Conservation (phyloP, 2,888 invertebrate species). For the Synergus japonicus region DNA sequence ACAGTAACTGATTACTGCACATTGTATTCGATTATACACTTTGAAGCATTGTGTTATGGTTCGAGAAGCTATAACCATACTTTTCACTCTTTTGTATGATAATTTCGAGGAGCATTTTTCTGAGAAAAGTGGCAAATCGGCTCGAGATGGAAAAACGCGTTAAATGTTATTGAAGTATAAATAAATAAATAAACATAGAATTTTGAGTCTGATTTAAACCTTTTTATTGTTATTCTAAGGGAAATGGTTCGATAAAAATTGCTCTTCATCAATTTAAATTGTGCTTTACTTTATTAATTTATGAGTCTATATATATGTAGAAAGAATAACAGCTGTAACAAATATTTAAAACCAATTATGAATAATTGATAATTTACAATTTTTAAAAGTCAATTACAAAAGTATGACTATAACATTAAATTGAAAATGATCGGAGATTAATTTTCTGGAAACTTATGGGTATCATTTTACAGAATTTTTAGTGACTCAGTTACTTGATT, state of each 20-base stretch:
- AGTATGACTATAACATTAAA: constrained; percentile 21
- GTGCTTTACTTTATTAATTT: constrained; percentile 39
- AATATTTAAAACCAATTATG: constrained; percentile 44
- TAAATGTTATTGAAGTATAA: background rate
- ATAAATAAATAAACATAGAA: background rate
- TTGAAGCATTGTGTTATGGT: background rate
- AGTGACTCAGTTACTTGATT: constrained; percentile 61
- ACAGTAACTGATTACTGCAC: background rate
- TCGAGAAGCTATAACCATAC: background rate
- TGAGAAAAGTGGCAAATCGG: background rate
- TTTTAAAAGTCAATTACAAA: constrained; percentile 4
- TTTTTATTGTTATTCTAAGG: background rate
- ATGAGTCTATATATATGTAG: constrained; percentile 24
- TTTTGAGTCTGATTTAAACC: background rate
- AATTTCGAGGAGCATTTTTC: constrained; percentile 17
- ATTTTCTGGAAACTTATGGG: constrained; percentile 26
- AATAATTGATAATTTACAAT: constrained; percentile 15
- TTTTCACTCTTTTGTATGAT: constrained; percentile 11
- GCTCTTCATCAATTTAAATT: constrained; percentile 37
- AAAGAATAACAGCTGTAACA: constrained; percentile 21
- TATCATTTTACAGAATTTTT: constrained; percentile 19
- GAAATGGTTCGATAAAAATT: constrained; percentile 9
- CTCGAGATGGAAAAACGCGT: background rate
- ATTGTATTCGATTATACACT: background rate
- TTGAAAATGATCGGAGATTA: constrained; percentile 20